Evolutionary conservation across 2,888 invertebrate species (phyloP).

Genomic region (Drosophila prostipennis): DNA sequence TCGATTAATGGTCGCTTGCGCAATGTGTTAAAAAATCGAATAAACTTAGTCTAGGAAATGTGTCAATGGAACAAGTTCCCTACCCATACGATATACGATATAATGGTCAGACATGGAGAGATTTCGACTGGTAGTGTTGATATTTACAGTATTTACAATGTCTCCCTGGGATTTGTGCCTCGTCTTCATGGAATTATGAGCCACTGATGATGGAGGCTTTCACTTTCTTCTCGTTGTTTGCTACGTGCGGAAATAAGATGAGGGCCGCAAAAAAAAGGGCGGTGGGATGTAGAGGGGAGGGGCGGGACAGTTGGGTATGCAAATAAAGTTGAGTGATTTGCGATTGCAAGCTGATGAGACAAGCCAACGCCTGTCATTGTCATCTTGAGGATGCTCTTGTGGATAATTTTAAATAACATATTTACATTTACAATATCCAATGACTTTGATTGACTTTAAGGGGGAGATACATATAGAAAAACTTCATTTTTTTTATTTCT

Average conservation of each 20-base stretch:
- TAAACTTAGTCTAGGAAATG: conserved; percentile 37
- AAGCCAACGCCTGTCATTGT: conserved; percentile 32
- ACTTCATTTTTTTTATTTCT: too few relatives aligned
- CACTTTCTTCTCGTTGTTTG: conserved; percentile 62
- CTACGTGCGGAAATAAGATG: conserved; percentile 56
- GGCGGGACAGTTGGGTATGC: conserved; percentile 22
- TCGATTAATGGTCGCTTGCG: conserved; percentile 39
- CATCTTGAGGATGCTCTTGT: conserved; percentile 7
- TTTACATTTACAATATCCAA: background rate
- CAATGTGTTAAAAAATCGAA: conserved; percentile 44
- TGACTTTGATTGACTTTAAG: background rate
- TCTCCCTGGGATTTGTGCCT: conserved; percentile 13
- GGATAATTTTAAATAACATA: background rate
- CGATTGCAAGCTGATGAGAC: conserved; percentile 30
- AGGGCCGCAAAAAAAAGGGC: conserved; percentile 11
- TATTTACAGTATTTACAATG: conserved; percentile 65
- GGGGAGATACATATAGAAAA: too few relatives aligned
- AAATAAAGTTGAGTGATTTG: conserved; percentile 35
- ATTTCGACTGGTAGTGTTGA: conserved; percentile 31
- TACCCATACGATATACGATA: background rate
- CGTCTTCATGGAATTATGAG: conserved; percentile 45
- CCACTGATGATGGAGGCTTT: conserved; percentile 62
- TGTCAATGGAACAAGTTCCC: conserved; percentile 31
- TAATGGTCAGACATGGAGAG: conserved; percentile 6
- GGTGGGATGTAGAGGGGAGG: background rate